Evolutionary conservation across 2,888 invertebrate species (phyloP).

Genomic region (Mystacides longicornis): DNA sequence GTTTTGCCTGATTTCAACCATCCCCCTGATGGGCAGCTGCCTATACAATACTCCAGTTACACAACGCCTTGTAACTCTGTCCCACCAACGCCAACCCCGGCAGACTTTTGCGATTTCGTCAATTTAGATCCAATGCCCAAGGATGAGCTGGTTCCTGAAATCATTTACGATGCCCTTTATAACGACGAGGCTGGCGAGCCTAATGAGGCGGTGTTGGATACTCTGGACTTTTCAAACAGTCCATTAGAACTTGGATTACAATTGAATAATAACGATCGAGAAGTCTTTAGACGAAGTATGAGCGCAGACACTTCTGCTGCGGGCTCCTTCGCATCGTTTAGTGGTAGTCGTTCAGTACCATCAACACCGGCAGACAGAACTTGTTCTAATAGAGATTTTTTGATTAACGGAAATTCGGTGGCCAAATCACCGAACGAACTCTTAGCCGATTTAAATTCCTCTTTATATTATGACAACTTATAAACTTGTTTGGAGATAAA

Average conservation of each 20-base stretch:
- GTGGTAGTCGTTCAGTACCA: conserved; percentile 63
- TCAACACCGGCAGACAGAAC: conserved; percentile 60
- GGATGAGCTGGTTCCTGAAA: conserved; percentile 51
- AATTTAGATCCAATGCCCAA: conserved; percentile 42
- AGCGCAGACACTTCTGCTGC: conserved; percentile 56
- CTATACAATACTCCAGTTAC: conserved; percentile 38
- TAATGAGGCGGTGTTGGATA: not conserved
- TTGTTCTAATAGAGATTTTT: conserved; percentile 53
- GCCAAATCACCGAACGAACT: conserved; percentile 28
- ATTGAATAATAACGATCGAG: conserved; percentile 31
- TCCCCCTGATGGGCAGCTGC: not conserved
- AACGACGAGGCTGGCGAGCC: conserved; percentile 31
- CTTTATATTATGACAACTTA: conserved; percentile 1
- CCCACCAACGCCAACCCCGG: conserved; percentile 61
- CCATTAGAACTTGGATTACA: not conserved
- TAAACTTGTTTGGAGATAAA: not conserved
- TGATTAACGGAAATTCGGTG: conserved; percentile 55
- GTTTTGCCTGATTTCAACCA: conserved; percentile 27
- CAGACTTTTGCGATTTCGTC: conserved; percentile 66
- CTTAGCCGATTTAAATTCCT: not conserved
- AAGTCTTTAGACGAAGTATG: conserved; percentile 43
- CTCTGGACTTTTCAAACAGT: conserved; percentile 1
- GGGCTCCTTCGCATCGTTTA: conserved; percentile 51
- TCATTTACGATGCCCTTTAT: conserved; percentile 57
- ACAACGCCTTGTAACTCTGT: conserved; percentile 57